Base-by-base conservation (phyloP, 2,113 vertebrate genomes). In the Hiodon alosoides region DNA sequence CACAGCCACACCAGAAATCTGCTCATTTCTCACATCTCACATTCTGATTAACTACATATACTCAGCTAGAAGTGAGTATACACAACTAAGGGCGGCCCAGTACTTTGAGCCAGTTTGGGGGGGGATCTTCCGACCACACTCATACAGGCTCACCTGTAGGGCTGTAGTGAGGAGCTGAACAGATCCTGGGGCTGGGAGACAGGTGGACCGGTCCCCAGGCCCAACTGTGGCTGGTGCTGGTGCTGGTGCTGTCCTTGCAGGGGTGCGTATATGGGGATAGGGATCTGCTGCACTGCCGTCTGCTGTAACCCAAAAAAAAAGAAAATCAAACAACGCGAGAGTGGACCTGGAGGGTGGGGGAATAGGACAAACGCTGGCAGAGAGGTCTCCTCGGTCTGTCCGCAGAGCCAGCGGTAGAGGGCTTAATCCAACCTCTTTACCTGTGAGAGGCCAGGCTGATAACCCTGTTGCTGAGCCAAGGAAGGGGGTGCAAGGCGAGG, bases 391-490 rank as follows among this genome's bases (percentile, higher is more conserved):
- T 59, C 5, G 14, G 2, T 9, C 14, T 59, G 14, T 59, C 58
- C 3, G 58, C 58, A 59, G 58, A 59, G 4, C 58, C 58, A 14
- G 69, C 31, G 47, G 65, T 46, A 9, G 65, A 11, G 17, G 64
- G 4, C 1, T 1, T 14, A 61, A 9, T 11, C 13, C n/a, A 1
- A 61, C 59, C 13, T n/a, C 4, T 47, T n/a, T 86, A 99, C 97
- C 94, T 99, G 97, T 0, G 96, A 98, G n/a, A 98, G 95, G 1
- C 95, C 95, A 0, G 97, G 94, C 31, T 99, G 96, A 82, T 94
- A 99, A 77, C 96, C 96, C 79, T 99, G 97, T 71, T 98, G 97
- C 67, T 98, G 96, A 1, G 96, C 95, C 83, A 98, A 79, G 52
- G 96, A 95, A 7, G 95, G 94, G 0, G 96, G 95, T 53, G 93